phyloP scores from a whole-genome alignment of 2,888 invertebrate genomes.

The Laspeyria flexula region DNA sequence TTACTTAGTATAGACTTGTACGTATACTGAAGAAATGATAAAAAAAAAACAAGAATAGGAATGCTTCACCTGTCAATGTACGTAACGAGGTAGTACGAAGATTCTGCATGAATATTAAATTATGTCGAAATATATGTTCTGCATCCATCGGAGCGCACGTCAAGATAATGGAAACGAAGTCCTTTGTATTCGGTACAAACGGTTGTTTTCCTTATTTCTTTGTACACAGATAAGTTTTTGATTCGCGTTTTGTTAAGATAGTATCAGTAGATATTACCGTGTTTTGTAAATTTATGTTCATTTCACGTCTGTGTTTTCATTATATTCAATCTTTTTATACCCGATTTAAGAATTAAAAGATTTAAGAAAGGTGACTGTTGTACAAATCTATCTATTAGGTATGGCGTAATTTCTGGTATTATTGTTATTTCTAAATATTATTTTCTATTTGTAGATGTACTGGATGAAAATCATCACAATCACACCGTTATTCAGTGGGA shows the following conservation, averaged over 20 bases:
- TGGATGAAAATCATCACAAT: too few species aligned
- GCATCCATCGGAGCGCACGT: slow-evolving; percentile 9
- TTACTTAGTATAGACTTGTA: background rate
- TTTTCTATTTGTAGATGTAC: too few species aligned
- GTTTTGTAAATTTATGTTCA: background rate
- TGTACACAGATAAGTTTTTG: background rate
- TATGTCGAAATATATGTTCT: slow-evolving; percentile 9
- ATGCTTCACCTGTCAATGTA: slow-evolving; percentile 10
- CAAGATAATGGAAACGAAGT: slow-evolving; percentile 28
- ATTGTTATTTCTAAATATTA: too few species aligned
- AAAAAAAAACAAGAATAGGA: slow-evolving; percentile 3
- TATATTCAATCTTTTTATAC: background rate
- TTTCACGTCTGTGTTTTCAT: background rate
- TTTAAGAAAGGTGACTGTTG: too few species aligned
- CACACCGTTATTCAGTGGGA: too few species aligned
- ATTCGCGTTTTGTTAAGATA: background rate
- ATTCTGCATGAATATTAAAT: slow-evolving; percentile 18
- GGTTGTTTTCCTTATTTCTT: slow-evolving; percentile 8
- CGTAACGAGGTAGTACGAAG: slow-evolving; percentile 7
- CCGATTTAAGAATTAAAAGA: too few species aligned
- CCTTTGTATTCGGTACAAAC: slow-evolving; percentile 11
- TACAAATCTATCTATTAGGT: too few species aligned
- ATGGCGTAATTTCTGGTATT: too few species aligned
- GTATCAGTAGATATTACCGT: background rate
- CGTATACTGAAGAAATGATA: background rate